A percentile compares a stretch with the other conserved stretches of the same genome.
Evolutionary conservation across 2,888 invertebrate species (phyloP).

Genomic region (Diarsia brunnea): DNA sequence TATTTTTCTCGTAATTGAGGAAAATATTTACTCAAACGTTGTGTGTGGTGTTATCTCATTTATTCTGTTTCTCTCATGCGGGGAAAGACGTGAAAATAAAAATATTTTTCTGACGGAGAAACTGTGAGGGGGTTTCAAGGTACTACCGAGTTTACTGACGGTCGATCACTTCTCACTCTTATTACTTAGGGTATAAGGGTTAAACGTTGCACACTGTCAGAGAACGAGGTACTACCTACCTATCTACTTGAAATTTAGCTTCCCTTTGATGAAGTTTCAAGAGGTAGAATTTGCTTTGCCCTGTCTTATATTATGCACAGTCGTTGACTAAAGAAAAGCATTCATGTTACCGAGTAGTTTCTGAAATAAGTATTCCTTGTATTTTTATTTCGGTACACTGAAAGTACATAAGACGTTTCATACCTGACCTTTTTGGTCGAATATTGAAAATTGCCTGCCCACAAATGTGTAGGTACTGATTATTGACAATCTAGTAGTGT

Average conservation of each 20-base stretch:
- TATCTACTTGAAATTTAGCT: background rate
- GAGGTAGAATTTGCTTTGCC: slow-evolving; percentile 2
- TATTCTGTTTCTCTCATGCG: slow-evolving; percentile 7
- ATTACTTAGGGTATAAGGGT: background rate
- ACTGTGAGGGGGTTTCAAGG: background rate
- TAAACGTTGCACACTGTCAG: background rate
- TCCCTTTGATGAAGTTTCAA: slow-evolving; percentile 12
- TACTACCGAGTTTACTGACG: background rate
- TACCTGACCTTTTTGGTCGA: slow-evolving; percentile 3
- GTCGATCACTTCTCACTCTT: background rate
- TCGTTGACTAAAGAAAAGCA: background rate
- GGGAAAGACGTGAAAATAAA: background rate
- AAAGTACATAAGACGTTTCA: background rate
- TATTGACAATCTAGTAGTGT: background rate
- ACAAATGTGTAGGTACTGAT: background rate
- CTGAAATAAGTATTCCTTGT: background rate
- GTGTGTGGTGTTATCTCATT: background rate
- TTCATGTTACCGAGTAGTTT: background rate
- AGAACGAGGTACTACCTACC: no score
- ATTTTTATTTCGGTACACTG: background rate
- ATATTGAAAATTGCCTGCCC: slow-evolving; percentile 17
- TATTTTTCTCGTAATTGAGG: slow-evolving; percentile 12
- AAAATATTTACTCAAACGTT: slow-evolving; percentile 14
- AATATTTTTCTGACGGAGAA: background rate
- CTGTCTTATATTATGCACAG: background rate